Base-by-base conservation (phyloP, 2,797 vertebrate genomes). In the Bradypodion pumilum region DNA sequence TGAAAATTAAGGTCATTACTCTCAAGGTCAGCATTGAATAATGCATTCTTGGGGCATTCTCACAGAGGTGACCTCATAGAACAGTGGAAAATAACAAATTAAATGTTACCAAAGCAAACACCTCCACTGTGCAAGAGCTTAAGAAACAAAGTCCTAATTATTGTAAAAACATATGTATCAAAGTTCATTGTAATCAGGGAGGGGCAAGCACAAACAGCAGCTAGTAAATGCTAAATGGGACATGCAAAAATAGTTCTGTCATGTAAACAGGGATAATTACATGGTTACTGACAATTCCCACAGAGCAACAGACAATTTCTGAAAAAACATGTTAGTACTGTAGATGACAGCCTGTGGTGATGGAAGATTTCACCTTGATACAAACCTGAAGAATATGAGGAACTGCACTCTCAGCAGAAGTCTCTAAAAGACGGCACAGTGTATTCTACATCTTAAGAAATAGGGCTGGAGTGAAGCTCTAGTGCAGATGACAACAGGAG, bases 201-300 rank as follows among this genome's bases (percentile, higher is more conserved):
- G 88, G 91, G 86, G 91, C 87, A 87, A 90, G 90, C 77, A 88
- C 72, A 88, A 93, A 87, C 85, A 89, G 83, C 87, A 92, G 92
- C 78, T 91, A 91, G 87, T 69, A 91, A 90, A 92, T 83, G 85
- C 85, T 91, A 92, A 94, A 87, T 92, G 92, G 91, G 83, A 94
- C 92, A 89, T 87, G 88, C 80, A 90, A 88, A 94, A 90, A 90
- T 25, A 86, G 85, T 92, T 88, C 89, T 87, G 92, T 92, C 84
- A 88, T 23, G 32, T 91, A 93, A 93, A 91, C 65, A 91, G 52
- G 82, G 82, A 92, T 94, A 94, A 94, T 94, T 92, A 93, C 19
- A 76, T 52, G 35, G 73, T 56, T 75, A 70, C 65, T 82, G 77
- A 90, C 86, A 92, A 86, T 93, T 92, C 90, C 87, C 86, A 93